phyloP scores from a whole-genome alignment of 1,140 invertebrate genomes.

The Atta colombica region DNA sequence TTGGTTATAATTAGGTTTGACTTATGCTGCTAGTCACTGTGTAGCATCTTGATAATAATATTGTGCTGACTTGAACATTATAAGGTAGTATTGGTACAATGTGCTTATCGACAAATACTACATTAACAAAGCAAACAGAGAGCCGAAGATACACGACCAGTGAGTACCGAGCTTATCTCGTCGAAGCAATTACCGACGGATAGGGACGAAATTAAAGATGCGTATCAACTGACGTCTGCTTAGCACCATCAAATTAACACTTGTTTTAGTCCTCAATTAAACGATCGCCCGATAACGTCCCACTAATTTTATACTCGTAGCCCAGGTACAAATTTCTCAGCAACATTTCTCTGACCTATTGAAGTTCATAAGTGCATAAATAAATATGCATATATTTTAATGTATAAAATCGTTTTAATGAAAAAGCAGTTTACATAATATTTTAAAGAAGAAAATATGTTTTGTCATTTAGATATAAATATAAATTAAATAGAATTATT shows the following conservation, averaged over 20 bases:
- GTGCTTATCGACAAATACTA: background rate
- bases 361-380: background rate
- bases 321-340: constrained; percentile 23
- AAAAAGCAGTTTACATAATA: background rate
- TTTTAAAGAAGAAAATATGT: background rate
- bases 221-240: constrained; percentile 80
- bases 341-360: background rate
- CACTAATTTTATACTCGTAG: constrained; percentile 49
- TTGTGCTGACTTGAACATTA: constrained; percentile 15
- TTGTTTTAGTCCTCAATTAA: constrained; percentile 81
- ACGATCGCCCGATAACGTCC: constrained; percentile 80
- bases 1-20: background rate
- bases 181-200: constrained; percentile 80
- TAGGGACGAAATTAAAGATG: constrained; percentile 83
- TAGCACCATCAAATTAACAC: constrained; percentile 83
- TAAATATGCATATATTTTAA: background rate
- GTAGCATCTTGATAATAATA: constrained; percentile 9
- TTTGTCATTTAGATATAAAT: background rate
- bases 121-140: constrained; percentile 74
- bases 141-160: constrained; percentile 53
- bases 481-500: background rate
- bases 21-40: background rate
- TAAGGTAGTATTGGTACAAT: constrained; percentile 60
- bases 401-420: background rate
- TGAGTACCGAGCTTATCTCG: constrained; percentile 75